Conservation (phyloP, 2,888 invertebrate species). For the Acanthosepion esculentum region DNA sequence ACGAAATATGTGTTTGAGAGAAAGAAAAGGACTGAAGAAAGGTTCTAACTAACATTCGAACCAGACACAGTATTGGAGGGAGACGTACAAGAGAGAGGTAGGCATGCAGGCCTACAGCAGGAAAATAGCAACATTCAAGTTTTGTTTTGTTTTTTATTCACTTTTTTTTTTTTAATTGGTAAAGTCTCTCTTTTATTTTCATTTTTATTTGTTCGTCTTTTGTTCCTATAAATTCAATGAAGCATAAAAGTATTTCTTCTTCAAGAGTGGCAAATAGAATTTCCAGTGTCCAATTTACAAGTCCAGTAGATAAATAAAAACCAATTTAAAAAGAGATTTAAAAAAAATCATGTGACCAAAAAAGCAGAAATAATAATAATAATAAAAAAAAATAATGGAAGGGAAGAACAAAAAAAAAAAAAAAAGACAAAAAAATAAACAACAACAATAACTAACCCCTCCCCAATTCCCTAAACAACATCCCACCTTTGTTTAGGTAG, state of each 20-base stretch:
- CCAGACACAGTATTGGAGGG: neutral
- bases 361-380: neutral
- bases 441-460: neutral
- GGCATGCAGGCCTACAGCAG: neutral
- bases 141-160: neutral
- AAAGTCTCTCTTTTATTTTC: neutral
- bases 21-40: neutral
- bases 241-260: neutral
- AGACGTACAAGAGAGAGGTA: neutral
- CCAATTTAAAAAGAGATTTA: neutral
- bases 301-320: slow-evolving; percentile 17
- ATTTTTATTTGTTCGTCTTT: neutral
- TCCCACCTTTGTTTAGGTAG: neutral
- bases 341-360: neutral
- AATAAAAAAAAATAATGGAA: neutral
- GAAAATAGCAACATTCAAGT: neutral
- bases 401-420: neutral
- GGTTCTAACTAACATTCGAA: neutral
- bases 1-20: neutral
- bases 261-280: neutral
- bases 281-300: neutral
- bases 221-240: too few species aligned
- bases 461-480: neutral
- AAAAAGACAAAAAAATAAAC: neutral
- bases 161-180: neutral